Evolutionary conservation across 2,113 vertebrate species (phyloP).

Genomic region (Piaya cayana): DNA sequence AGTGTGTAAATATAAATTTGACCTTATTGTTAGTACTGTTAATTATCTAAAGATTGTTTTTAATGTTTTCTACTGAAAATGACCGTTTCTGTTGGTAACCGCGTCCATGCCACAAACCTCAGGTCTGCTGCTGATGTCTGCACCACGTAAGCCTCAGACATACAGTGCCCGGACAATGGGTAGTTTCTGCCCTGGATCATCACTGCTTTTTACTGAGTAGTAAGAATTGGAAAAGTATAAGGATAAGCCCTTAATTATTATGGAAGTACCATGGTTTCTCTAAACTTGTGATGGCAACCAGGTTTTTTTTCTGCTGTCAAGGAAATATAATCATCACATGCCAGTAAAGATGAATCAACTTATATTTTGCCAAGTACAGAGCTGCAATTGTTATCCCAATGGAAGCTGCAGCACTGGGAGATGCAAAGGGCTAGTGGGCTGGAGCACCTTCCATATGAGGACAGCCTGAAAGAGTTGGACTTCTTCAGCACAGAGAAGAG

Average conservation of each 20-base stretch:
- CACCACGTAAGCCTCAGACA: no score
- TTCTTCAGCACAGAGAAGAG: no score
- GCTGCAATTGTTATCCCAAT: background rate
- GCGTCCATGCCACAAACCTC: no score
- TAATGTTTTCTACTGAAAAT: no score
- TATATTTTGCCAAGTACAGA: background rate
- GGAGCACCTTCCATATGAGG: no score
- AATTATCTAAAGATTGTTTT: no score
- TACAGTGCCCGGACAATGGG: background rate
- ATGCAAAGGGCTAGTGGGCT: background rate
- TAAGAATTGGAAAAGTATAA: background rate
- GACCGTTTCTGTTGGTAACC: no score
- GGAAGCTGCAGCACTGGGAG: background rate
- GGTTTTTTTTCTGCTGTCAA: background rate
- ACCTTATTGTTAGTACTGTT: no score
- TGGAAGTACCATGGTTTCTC: background rate
- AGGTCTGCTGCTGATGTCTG: no score
- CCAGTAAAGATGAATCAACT: background rate
- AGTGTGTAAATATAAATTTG: no score
- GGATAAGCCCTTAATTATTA: background rate
- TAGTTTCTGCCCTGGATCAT: background rate
- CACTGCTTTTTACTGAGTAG: background rate
- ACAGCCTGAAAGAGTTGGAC: no score
- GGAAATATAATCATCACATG: background rate
- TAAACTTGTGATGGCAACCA: background rate